A percentile compares a stretch with the other conserved stretches of the same genome.
These are phyloP conservation scores for Brachyalestes nurse DNA, from an alignment of 2,797 vertebrate species.

Conservation along the genomic window DNA sequence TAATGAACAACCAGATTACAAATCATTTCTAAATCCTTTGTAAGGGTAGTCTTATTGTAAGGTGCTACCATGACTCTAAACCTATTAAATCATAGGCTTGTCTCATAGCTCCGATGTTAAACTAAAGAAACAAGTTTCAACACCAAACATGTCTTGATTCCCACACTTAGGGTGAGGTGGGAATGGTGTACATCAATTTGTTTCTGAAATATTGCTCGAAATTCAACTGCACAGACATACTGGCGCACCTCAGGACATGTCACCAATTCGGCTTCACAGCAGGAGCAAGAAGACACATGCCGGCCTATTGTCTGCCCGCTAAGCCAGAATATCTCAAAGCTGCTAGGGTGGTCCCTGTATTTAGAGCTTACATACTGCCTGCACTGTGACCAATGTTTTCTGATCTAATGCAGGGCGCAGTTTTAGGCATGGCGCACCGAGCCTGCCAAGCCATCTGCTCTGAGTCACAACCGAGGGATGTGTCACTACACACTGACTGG, in stretches of 20 bases:
- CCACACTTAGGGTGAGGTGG: too few relatives aligned
- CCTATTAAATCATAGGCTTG: too few relatives aligned
- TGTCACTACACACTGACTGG: constrained; percentile 43
- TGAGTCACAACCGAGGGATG: constrained; percentile 29
- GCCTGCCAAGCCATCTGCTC: constrained; percentile 36
- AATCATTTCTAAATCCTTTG: too few relatives aligned
- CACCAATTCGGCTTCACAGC: background rate
- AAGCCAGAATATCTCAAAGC: background rate
- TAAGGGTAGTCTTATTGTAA: too few relatives aligned
- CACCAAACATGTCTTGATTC: background rate
- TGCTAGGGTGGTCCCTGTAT: constrained; percentile 1
- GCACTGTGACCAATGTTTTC: constrained; percentile 20
- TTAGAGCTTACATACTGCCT: constrained; percentile 5
- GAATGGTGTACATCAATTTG: too few relatives aligned
- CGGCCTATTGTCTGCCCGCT: background rate
- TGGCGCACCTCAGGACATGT: background rate
- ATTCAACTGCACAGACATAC: background rate
- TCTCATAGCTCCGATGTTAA: too few relatives aligned
- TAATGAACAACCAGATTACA: too few relatives aligned
- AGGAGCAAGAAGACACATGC: background rate
- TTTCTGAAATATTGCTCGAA: background rate
- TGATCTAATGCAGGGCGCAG: background rate
- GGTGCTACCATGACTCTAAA: too few relatives aligned
- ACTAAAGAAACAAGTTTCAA: too few relatives aligned
- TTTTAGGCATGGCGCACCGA: constrained; percentile 14